Base-by-base conservation (phyloP, 2,888 invertebrate species). In the Agriotes lineatus region DNA sequence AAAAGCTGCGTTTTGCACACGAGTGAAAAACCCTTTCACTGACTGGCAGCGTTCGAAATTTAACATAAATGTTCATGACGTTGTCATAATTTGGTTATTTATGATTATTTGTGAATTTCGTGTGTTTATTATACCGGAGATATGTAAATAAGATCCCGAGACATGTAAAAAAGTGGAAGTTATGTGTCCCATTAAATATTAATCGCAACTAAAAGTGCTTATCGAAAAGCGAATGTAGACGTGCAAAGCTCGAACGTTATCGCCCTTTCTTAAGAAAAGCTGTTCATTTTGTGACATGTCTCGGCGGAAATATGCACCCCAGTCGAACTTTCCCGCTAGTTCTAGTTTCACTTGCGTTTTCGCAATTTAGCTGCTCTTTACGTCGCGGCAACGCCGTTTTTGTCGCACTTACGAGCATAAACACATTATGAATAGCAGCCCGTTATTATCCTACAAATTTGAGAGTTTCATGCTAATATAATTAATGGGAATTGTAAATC, bases 71-170 rank as follows among this genome's bases (percentile, higher is more conserved):
- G 20, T 37, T 56, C 56, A 22, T 39, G 57, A 57, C 57, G 39
- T 57, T 57, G 37, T 57, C 57, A 57, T 39, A 57, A 39, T 57
- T 52, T 35, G 52, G 42, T 66, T 60, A 66, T 66, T 66, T 60
- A 66, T 60, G 66, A 35, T 66, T 59, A 66, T 66, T 66, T 35
- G 66, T 60, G 57, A 54, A 66, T 66, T 52, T 60, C 66, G 66
- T 60, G 66, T 42, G 58, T 35, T 60, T 52, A 44, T 66, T 66
- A 60, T 33, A 60, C 16, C 42, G 25, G 37, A 59, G 58, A 60
- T 66, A 66, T 66, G 59, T 60, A 66, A 66, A 66, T 66, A 60
- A 35, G 54, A 39, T 35, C 48, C 44, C 35, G 22, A 48, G 50
- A 58, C 57, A 58, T 64, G 57, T 64, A 58, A 58, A 64, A 25